Evolutionary conservation across 2,888 invertebrate species (phyloP), one percentile per base, ranked within the genome.

Genomic region (Acleris literana): DNA sequence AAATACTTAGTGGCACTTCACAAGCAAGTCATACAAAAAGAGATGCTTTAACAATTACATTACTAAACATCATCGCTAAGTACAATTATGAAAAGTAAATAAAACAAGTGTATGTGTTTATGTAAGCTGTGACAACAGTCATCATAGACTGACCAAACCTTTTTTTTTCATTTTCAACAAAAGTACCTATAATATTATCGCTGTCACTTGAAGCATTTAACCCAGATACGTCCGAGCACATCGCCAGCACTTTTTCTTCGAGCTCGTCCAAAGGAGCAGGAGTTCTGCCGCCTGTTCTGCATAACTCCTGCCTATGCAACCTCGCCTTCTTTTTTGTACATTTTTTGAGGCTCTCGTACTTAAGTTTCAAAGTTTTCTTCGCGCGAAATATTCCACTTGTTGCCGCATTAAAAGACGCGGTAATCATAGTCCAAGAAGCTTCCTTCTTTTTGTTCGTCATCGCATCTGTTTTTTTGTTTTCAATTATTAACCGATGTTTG

Each of bases 131-230:
- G 0, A 13, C 39, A 39, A 13, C 9, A 9, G 3, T 39, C 11
- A 39, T 13, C 39, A 13, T 13, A 4, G 39, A 13, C 13, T 9
- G 33, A 39, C 39, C 13, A 1, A 13, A 39, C 13, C 5, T 25
- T 25, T 7, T 3, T 11, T 11, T 9, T 33, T 3, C 11, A 33
- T 6, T 11, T 0, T 33, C n/a, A n/a, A n/a, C n/a, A n/a, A n/a
- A 33, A 33, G 56, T 56, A 46, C 44, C 44, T 56, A 22, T n/a
- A 22, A 56, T 9, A 25, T 46, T 16, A 46, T 46, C 46, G n/a
- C 17, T n/a, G 6, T 46, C 46, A 46, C 16, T 46, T 2, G 16
- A 1, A 2, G 44, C 44, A n/a, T 46, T 5, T 16, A 46, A n/a
- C 1, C 46, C 46, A 46, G 46, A n/a, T 46, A 46, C 16, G 1